Evolutionary conservation across 2,888 invertebrate species (phyloP), one percentile per base, ranked within the genome.

Genomic region (Drepana falcataria): DNA sequence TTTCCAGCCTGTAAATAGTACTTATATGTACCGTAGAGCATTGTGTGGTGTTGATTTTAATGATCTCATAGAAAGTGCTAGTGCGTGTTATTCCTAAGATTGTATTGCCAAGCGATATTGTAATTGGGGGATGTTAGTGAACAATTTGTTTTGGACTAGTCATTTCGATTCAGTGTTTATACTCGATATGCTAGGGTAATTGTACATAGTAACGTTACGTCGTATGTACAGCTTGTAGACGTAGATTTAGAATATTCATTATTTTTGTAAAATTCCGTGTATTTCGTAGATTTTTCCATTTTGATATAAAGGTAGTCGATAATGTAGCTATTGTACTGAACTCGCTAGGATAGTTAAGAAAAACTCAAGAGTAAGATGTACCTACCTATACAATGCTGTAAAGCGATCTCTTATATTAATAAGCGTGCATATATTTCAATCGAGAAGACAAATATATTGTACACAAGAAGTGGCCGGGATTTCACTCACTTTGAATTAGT

Each of bases 61-160:
- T 67, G 73, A 77, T 81, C 76, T 77, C 76, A 66, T 71, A 73
- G 67, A 57, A 60, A 63, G 21, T 66, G 69, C 75, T 81, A 77
- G 77, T 77, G 40, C 40, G 6, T 63, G 56, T 73, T 69, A 75
- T 60, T 68, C 55, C 59, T 79, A 81, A 74, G 70, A 58, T 71
- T 72, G 79, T 87, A 88, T 87, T 88, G 88, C 87, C 77, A 89
- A 89, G 89, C 89, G 86, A 89, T 88, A 88, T 84, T 87, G 86
- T 88, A 87, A 87, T 88, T 78, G 79, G 75, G 69, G 72, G 71
- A 44, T 71, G 37, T 66, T 65, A 67, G 68, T 67, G 65, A 68
- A 59, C 56, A 57, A 56, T 59, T 65, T 69, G 6, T 6, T 44
- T 44, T 44, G 9, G 3, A 44, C 44, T 44, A 44, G 44, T 9